A percentile compares a stretch with the other conserved stretches of the same genome.
These are phyloP conservation scores for Telmatherina bonti DNA, from an alignment of 2,797 vertebrate species.

Conservation along the genomic window DNA sequence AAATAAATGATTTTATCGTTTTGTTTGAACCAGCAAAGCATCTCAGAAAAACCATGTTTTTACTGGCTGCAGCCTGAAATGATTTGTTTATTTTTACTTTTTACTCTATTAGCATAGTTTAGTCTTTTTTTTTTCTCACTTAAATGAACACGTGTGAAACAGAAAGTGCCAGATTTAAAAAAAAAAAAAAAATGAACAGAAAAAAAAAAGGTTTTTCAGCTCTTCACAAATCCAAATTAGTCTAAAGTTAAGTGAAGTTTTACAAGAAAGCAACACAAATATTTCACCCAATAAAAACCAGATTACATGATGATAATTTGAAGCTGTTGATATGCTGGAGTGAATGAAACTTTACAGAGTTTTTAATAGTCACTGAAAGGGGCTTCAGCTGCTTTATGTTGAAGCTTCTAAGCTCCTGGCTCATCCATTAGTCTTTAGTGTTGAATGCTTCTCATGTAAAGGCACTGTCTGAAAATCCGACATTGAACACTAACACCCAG, in stretches of 20 bases:
- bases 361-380: not conserved
- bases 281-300: not conserved
- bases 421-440: not conserved
- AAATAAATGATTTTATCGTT: too few relatives aligned
- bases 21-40: too few relatives aligned
- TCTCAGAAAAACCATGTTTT: too few relatives aligned
- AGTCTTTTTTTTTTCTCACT: too few relatives aligned
- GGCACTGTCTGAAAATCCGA: not conserved
- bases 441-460: not conserved
- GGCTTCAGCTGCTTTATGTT: not conserved
- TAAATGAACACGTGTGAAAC: too few relatives aligned
- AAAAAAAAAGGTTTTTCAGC: too few relatives aligned
- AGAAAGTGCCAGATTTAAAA: too few relatives aligned
- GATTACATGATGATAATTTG: too few relatives aligned
- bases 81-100: not conserved
- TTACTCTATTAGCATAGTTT: too few relatives aligned
- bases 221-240: not conserved
- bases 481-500: not conserved
- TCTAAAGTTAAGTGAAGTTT: not conserved
- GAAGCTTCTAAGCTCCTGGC: not conserved
- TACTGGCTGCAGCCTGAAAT: not conserved
- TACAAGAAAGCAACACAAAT: too few relatives aligned
- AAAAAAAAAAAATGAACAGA: too few relatives aligned
- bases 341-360: not conserved
- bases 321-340: too few relatives aligned